Evolutionary conservation across 2,888 invertebrate species (phyloP).

Genomic region (Athalia circularis): DNA sequence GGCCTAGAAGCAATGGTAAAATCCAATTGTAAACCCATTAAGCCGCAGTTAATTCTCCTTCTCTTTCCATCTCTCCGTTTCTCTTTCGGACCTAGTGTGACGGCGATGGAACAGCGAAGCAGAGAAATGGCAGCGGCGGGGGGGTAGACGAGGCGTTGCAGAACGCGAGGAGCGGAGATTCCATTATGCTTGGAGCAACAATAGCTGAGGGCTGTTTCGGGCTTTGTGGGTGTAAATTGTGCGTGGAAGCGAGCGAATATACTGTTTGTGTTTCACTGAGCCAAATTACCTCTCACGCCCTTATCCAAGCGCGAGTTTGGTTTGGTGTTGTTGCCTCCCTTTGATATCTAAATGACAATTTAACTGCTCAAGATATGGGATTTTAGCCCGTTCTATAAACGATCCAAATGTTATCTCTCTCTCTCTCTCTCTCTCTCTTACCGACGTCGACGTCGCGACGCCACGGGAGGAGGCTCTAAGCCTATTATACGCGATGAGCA

Average conservation of each 20-base stretch:
- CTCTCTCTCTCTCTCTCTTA: no score
- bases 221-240: conserved; percentile 55
- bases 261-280: conserved; percentile 72
- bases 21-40: conserved; percentile 74
- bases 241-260: conserved; percentile 53
- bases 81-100: conserved; percentile 17
- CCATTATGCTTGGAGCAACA: conserved; percentile 74
- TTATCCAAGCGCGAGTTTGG: conserved; percentile 67
- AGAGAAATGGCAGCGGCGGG: conserved; percentile 17
- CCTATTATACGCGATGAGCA: conserved; percentile 15
- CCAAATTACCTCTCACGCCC: conserved; percentile 73
- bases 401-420: no score
- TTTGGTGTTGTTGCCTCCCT: conserved; percentile 65
- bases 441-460: no score
- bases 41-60: conserved; percentile 67
- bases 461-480: conserved; percentile 9
- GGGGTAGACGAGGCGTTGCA: conserved; percentile 26
- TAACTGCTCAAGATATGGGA: conserved; percentile 67
- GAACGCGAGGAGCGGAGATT: conserved; percentile 66
- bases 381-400: not conserved
- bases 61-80: not conserved
- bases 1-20: conserved; percentile 73
- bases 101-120: conserved; percentile 12
- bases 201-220: conserved; percentile 73
- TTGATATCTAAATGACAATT: conserved; percentile 75